Base-by-base conservation (phyloP, 2,888 invertebrate genomes). In the Phengaris alcon region DNA sequence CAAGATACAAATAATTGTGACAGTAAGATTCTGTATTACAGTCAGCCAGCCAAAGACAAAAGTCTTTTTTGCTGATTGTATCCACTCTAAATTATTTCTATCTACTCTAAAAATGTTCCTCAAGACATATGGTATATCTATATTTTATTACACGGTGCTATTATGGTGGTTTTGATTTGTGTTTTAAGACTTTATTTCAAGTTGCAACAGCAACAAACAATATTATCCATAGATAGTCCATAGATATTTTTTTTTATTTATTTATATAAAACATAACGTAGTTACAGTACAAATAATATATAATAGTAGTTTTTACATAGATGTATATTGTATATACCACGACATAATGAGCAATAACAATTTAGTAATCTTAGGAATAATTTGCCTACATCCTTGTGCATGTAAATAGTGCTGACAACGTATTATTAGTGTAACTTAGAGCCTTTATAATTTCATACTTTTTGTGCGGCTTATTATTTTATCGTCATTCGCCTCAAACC, bases 401-500 rank as follows among this genome's bases (percentile, higher is more conserved):
- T 70, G 70, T 70, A 70, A 70, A 70, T 70, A 70, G 51, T 51
- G 70, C 72, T 72, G 54, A 72, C 72, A 72, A 72, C 72, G 72
- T 51, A 12, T 72, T 72, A 72, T 72, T 72, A 72, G 72, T 70
- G 70, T 72, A 72, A 72, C 72, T 72, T 70, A 64, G 70, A 70
- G 70, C 48, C 48, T 70, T 72, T 72, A 72, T 72, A 72, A 72
- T 72, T 72, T 72, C 72, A 72, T 72, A 72, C 72, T 72, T 72
- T 72, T 72, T 72, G 72, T 72, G 52, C 13, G 13, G 22, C 72
- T 52, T 72, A 72, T 72, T 72, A 72, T 72, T 72, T 54, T 44
- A 72, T 72, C 48, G 70, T 70, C 70, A 51, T 76, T 76, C 64
- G 76, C 68, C 52, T 73, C 48, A 59, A 77, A 74, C 69, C 76